Conservation (phyloP, 2,797 vertebrate genomes). For the Pangasius macronema region DNA sequence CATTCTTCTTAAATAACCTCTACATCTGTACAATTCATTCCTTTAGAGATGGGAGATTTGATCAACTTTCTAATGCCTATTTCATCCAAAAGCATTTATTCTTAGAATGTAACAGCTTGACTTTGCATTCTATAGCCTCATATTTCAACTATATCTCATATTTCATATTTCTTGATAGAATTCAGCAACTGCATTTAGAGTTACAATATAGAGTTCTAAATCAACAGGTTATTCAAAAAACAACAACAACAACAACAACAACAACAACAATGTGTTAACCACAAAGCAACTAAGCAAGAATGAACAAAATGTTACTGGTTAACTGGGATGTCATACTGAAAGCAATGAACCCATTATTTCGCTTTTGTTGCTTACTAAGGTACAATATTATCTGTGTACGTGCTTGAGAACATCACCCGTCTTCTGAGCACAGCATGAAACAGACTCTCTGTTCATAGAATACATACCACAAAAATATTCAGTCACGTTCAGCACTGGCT, state of each 20-base stretch:
- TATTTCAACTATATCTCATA: background rate
- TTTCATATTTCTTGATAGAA: background rate
- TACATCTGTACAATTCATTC: background rate
- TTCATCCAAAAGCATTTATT: background rate
- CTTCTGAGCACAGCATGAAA: background rate
- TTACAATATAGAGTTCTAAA: background rate
- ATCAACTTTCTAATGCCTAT: background rate
- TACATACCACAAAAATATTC: background rate
- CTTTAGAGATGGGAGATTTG: background rate
- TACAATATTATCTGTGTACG: background rate
- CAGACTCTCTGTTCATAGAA: background rate
- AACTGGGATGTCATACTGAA: background rate
- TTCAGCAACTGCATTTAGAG: background rate
- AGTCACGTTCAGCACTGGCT: background rate
- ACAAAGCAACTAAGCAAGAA: background rate
- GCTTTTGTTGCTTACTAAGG: background rate
- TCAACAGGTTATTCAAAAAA: background rate
- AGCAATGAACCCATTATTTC: background rate
- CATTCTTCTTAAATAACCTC: background rate
- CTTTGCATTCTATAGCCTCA: background rate
- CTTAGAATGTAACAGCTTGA: background rate
- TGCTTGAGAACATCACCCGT: too few relatives aligned
- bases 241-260: too few relatives aligned
- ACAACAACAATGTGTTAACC: too few relatives aligned
- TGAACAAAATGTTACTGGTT: too few relatives aligned